Evolutionary conservation across 2,797 vertebrate species (phyloP).

Genomic region (Gymnothorax reevesii): DNA sequence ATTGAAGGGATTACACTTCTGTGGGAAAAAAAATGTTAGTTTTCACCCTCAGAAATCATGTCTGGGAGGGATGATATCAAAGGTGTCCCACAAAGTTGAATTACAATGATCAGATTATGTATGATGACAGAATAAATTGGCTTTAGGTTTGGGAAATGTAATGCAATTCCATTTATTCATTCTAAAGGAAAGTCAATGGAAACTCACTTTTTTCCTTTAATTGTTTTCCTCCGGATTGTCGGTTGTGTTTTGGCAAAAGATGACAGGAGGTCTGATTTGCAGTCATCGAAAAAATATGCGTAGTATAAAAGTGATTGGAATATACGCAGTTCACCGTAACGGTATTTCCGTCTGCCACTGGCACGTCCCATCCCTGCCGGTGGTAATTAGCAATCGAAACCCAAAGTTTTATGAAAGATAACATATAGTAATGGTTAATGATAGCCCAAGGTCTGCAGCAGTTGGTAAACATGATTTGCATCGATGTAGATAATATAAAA

Average conservation of each 20-base stretch:
- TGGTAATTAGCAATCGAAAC: not conserved
- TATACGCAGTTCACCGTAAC: not conserved
- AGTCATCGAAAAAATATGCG: no score
- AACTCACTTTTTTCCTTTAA: not conserved
- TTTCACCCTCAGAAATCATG: not conserved
- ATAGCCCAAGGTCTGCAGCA: not conserved
- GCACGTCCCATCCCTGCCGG: not conserved
- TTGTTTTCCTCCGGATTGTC: not conserved
- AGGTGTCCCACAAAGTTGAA: not conserved
- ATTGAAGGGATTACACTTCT: not conserved
- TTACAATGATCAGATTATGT: not conserved
- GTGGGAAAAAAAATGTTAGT: not conserved
- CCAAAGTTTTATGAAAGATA: not conserved
- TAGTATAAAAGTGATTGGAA: no score
- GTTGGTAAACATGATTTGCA: not conserved
- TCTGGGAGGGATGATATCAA: not conserved
- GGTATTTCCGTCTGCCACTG: not conserved
- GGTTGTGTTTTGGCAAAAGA: not conserved
- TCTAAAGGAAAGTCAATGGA: not conserved
- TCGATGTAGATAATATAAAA: not conserved
- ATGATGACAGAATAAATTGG: not conserved
- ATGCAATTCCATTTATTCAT: not conserved
- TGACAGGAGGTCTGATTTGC: no score
- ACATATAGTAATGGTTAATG: not conserved
- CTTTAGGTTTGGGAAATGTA: not conserved